Conservation (phyloP, 2,113 vertebrate genomes). For the Merops nubicus region DNA sequence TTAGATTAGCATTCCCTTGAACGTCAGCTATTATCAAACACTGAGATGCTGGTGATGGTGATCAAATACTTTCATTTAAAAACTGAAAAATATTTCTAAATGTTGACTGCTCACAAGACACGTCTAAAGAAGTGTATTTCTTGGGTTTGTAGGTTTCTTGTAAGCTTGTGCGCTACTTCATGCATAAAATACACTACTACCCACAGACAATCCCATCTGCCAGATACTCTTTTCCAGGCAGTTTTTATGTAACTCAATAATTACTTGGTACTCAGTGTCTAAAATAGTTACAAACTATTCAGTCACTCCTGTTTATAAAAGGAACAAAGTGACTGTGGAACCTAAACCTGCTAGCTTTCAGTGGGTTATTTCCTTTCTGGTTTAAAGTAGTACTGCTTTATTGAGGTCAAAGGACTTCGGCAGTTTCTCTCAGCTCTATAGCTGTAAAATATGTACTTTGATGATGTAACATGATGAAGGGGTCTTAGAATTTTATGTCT, state of each 20-base stretch:
- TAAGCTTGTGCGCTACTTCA: neutral
- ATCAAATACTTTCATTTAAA: neutral
- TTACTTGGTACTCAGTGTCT: neutral
- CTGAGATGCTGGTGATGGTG: neutral
- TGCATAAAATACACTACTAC: neutral
- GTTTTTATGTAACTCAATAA: neutral
- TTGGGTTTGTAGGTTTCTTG: neutral
- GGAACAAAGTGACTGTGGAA: neutral
- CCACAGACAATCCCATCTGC: neutral
- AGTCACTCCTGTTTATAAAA: neutral
- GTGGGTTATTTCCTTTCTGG: neutral
- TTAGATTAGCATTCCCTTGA: neutral
- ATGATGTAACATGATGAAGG: neutral
- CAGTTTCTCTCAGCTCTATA: neutral
- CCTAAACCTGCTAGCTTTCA: fast-evolving
- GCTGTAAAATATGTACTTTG: neutral
- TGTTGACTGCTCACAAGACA: neutral
- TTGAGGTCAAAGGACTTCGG: neutral
- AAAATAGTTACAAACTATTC: neutral
- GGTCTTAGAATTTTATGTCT: neutral
- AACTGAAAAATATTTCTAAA: neutral
- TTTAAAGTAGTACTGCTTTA: neutral
- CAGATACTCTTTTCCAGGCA: neutral
- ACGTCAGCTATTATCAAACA: neutral
- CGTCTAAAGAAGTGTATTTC: neutral